Evolutionary conservation across 2,113 vertebrate species (phyloP).

Genomic region (Perognathus longimembris): DNA sequence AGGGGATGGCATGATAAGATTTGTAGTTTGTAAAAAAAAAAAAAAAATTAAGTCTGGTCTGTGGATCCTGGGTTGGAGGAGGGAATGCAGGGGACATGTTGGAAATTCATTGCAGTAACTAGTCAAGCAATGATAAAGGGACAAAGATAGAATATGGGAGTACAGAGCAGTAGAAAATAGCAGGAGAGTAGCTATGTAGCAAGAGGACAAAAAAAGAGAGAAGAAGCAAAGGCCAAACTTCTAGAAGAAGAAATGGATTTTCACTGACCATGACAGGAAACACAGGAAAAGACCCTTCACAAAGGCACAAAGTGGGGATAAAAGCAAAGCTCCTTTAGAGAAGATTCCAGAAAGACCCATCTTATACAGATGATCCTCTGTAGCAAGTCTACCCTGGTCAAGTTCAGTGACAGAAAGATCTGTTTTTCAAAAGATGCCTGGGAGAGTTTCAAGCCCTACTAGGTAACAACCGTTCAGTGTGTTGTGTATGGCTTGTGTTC

Average conservation of each 20-base stretch:
- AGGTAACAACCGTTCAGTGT: not conserved
- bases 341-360: not conserved
- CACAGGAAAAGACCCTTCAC: not conserved
- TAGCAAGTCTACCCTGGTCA: not conserved
- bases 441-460: not conserved
- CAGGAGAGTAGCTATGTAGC: accelerated
- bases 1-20: not conserved
- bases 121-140: not conserved
- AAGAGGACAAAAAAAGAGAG: not conserved
- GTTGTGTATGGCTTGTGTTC: conserved; percentile 5
- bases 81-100: not conserved
- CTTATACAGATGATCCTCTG: not conserved
- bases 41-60: no score
- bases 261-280: not conserved
- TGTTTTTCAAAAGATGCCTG: not conserved
- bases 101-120: not conserved
- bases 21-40: not conserved
- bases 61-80: not conserved
- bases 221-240: not conserved
- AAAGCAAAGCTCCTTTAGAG: not conserved
- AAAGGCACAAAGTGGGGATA: no score
- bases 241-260: not conserved
- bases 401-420: conserved; percentile 12
- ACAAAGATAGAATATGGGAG: not conserved
- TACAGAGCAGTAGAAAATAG: accelerated